phyloP scores from a whole-genome alignment of 2,888 invertebrate species.

The Drosophila nr. medialis region DNA sequence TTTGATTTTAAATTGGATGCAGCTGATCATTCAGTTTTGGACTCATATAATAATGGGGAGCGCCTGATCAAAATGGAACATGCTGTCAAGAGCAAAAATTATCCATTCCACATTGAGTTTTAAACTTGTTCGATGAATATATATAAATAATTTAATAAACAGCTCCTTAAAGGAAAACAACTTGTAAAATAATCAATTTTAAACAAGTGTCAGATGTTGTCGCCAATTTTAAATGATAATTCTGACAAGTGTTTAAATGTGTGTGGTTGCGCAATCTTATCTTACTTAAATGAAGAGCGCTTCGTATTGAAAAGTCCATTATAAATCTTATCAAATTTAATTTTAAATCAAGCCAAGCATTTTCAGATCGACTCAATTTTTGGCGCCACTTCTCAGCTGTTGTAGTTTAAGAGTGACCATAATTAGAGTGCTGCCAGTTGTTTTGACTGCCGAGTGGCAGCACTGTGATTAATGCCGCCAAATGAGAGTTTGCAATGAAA shows the following conservation, averaged over 20 bases:
- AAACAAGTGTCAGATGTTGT: constrained; percentile 11
- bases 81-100: constrained; percentile 78
- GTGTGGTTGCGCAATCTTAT: background rate
- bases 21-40: constrained; percentile 86
- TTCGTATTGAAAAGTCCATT: constrained; percentile 40
- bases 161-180: background rate
- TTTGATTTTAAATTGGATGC: constrained; percentile 87
- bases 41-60: constrained; percentile 85
- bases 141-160: background rate
- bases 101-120: constrained; percentile 82
- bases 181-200: background rate
- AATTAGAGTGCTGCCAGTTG: background rate
- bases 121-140: constrained; percentile 27
- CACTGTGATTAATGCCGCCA: background rate
- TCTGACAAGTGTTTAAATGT: background rate
- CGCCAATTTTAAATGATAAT: background rate
- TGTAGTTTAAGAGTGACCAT: background rate
- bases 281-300: background rate
- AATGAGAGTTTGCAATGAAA: background rate
- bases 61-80: constrained; percentile 82
- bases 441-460: background rate
- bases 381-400: background rate
- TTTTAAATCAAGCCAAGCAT: too few relatives aligned
- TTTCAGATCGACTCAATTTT: background rate
- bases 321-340: background rate